Conservation (phyloP, 2,888 invertebrate genomes). For the Xestia ashworthii region DNA sequence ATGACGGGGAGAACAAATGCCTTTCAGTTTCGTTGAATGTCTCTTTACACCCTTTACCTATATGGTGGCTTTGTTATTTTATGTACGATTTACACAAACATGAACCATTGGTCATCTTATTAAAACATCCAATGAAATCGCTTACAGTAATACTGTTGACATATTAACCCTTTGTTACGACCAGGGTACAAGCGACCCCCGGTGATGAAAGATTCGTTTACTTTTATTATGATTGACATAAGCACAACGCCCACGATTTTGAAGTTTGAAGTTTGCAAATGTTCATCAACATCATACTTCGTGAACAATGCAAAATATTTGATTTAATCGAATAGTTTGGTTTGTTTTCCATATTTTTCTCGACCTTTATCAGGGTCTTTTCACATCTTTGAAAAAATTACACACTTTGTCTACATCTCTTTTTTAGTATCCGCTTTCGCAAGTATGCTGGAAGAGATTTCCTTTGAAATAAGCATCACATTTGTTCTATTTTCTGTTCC, state of each 20-base stretch:
- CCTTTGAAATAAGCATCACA: too few species aligned
- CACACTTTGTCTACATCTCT: too few species aligned
- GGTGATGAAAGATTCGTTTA: conserved; percentile 9
- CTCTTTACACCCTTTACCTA: too few species aligned
- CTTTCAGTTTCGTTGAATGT: too few species aligned
- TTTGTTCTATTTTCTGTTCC: too few species aligned
- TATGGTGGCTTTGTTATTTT: background rate
- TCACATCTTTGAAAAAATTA: background rate
- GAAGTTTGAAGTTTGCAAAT: background rate
- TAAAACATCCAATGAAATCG: conserved; percentile 14
- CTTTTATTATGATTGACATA: conserved; percentile 8
- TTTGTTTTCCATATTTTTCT: background rate
- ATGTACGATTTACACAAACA: background rate
- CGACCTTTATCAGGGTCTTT: background rate
- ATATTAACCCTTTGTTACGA: conserved; percentile 9
- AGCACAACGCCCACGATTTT: background rate
- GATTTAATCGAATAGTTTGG: background rate
- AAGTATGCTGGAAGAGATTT: too few species aligned
- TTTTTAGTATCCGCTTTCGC: too few species aligned
- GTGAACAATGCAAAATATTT: background rate
- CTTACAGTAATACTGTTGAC: conserved; percentile 6
- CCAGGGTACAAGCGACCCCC: background rate
- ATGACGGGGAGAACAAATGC: too few species aligned
- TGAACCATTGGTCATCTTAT: background rate
- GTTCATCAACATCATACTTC: background rate